Conservation (phyloP, 2,113 vertebrate species). For the Callorhinus ursinus region DNA sequence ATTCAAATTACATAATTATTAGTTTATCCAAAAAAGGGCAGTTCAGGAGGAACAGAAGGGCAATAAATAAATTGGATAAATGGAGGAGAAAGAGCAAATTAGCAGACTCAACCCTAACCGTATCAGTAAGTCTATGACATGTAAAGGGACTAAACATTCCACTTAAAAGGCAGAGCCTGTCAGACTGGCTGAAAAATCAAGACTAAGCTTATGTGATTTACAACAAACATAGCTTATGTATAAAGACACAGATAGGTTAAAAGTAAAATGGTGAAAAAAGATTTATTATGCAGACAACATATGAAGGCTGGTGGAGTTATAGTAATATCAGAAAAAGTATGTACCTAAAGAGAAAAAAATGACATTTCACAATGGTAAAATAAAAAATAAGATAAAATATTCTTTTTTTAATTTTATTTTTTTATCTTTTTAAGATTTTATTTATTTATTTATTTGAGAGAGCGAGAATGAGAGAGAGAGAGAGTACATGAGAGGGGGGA, state of each 20-base stretch:
- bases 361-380: not conserved
- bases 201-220: not conserved
- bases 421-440: no score
- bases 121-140: not conserved
- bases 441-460: no score
- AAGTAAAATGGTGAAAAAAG: not conserved
- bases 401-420: no score
- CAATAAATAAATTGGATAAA: not conserved
- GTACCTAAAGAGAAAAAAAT: not conserved
- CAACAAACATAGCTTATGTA: not conserved
- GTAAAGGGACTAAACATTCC: not conserved
- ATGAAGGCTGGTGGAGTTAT: not conserved
- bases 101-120: not conserved
- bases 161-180: not conserved
- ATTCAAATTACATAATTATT: not conserved
- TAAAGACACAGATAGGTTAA: not conserved
- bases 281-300: not conserved
- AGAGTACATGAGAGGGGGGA: no score
- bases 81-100: not conserved
- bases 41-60: not conserved
- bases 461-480: no score
- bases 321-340: not conserved
- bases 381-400: not conserved
- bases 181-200: not conserved
- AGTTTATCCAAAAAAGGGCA: not conserved